Percentiles rank a stretch among this genome's conserved stretches.
phyloP scores from a whole-genome alignment of 2,113 vertebrate genomes.

The Paracanthobrama guichenoti region DNA sequence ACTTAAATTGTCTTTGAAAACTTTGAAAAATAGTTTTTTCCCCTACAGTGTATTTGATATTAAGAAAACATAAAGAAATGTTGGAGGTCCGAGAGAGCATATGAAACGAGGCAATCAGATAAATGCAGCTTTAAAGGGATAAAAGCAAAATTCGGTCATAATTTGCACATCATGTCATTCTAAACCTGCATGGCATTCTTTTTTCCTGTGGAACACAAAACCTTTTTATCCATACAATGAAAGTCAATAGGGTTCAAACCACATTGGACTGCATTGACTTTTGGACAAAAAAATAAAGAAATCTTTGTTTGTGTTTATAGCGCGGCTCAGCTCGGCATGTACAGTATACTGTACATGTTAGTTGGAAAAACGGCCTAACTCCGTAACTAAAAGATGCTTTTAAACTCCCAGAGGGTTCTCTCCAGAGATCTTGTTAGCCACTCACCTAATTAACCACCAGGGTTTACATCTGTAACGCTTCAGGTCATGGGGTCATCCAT shows the following conservation, averaged over 20 bases:
- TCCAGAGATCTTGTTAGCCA: constrained; percentile 31
- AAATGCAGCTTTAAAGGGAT: neutral
- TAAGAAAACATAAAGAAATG: too few species aligned
- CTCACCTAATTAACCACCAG: constrained; percentile 34
- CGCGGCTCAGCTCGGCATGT: neutral
- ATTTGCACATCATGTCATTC: neutral
- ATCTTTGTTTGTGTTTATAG: neutral
- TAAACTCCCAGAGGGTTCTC: constrained; percentile 17
- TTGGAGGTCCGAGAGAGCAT: neutral
- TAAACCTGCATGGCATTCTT: neutral
- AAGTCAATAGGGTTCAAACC: neutral
- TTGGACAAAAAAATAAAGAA: fast-evolving
- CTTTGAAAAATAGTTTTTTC: too few species aligned
- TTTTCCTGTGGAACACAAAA: neutral
- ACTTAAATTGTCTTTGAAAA: neutral
- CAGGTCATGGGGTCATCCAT: constrained; percentile 30
- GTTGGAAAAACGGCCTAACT: neutral
- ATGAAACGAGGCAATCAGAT: constrained; percentile 42
- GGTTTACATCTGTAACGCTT: constrained; percentile 30
- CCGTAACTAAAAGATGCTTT: neutral
- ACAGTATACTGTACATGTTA: neutral
- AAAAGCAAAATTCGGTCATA: neutral
- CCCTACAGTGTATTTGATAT: too few species aligned
- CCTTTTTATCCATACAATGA: neutral
- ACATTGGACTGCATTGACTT: neutral